These are phyloP conservation scores for Antheraea yamamai DNA, from an alignment of 2,888 invertebrate species.

Conservation along the genomic window DNA sequence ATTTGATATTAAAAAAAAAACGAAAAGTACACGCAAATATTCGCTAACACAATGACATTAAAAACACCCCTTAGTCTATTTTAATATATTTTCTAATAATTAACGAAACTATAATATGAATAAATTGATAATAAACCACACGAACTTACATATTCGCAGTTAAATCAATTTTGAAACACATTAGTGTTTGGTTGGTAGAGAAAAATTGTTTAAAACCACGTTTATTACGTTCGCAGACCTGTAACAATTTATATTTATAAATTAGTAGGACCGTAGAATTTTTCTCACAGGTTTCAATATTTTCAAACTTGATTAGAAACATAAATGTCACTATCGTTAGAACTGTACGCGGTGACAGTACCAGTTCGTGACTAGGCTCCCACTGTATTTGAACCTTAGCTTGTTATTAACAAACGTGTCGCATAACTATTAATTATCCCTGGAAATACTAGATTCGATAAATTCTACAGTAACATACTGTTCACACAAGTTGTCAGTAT, in stretches of 20 bases:
- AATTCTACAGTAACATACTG: not conserved
- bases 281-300: constrained; percentile 9
- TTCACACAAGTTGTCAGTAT: not conserved
- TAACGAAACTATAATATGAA: not conserved
- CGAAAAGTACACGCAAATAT: not conserved
- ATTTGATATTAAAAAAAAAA: too few species aligned
- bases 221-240: not conserved
- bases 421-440: constrained; percentile 7
- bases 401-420: constrained; percentile 23
- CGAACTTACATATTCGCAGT: too few species aligned
- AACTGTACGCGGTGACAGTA: not conserved
- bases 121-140: not conserved
- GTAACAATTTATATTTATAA: not conserved
- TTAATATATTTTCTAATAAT: not conserved
- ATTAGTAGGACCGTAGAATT: not conserved
- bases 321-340: not conserved
- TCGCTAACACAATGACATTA: not conserved
- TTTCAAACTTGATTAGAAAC: not conserved
- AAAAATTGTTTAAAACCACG: not conserved
- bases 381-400: constrained; percentile 32
- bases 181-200: too few species aligned
- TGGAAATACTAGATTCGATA: not conserved
- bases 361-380: constrained; percentile 23
- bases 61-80: not conserved
- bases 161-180: too few species aligned